Conservation (phyloP, 2,888 invertebrate genomes). For the Spodoptera exigua region DNA sequence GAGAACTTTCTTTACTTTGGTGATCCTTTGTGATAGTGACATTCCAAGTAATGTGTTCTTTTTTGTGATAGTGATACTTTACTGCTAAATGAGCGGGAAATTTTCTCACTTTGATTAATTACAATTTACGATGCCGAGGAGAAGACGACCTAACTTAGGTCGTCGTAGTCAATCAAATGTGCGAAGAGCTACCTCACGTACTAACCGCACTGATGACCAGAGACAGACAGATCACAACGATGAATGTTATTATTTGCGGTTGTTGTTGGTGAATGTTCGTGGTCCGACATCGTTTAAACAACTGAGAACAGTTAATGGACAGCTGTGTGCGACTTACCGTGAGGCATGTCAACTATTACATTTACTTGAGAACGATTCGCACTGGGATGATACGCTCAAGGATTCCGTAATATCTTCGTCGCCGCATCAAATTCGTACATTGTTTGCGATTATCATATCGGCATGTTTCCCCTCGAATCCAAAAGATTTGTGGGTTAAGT, state of each 20-base stretch:
- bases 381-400: no score
- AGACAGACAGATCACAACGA: conserved; percentile 44
- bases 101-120: no score
- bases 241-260: conserved; percentile 28
- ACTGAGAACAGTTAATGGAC: conserved; percentile 48
- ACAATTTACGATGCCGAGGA: conserved; percentile 46
- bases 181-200: conserved; percentile 59
- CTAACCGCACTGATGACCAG: conserved; percentile 63
- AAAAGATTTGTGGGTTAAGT: no score
- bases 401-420: no score
- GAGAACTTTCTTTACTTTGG: conserved; percentile 39
- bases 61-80: no score
- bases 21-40: conserved; percentile 20
- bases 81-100: no score
- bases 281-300: conserved; percentile 7
- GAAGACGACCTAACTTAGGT: no score
- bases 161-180: conserved; percentile 59
- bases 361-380: no score
- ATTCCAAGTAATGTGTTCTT: not conserved
- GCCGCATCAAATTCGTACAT: no score
- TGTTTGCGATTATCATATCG: no score
- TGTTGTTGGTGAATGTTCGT: conserved; percentile 49
- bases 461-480: no score
- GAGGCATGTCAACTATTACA: no score
- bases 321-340: conserved; percentile 39